Percentiles rank a stretch among this genome's conserved stretches.
These are phyloP conservation scores for Calidris pygmaea DNA, from an alignment of 2,113 vertebrate species.

Conservation along the genomic window DNA sequence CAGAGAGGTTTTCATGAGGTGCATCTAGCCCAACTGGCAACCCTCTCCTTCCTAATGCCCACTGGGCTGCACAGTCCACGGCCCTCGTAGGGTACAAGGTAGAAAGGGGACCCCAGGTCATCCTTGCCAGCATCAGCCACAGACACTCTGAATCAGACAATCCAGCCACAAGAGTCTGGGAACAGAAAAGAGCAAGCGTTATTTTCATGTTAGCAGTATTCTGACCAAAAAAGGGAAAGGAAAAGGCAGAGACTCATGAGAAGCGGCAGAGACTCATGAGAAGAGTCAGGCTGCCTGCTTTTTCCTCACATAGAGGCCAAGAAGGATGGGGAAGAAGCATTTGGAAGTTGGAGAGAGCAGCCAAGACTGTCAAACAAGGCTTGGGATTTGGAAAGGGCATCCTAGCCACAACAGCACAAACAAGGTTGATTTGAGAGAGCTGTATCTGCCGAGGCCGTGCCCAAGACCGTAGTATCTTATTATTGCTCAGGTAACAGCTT, in stretches of 20 bases:
- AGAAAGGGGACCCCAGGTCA: background rate
- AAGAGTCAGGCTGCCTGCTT: background rate
- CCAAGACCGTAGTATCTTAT: background rate
- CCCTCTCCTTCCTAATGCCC: background rate
- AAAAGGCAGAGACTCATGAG: background rate
- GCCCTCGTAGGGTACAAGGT: too few species aligned
- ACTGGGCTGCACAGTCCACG: fast-evolving
- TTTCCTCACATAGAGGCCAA: background rate
- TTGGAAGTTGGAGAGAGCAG: background rate
- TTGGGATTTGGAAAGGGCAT: background rate
- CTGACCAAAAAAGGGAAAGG: background rate
- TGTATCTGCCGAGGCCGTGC: background rate
- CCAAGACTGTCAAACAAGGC: background rate
- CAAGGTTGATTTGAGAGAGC: background rate
- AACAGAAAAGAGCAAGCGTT: background rate
- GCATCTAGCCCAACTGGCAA: background rate
- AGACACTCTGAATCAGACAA: background rate
- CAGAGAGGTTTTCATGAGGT: background rate
- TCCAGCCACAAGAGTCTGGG: background rate
- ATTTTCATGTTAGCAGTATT: background rate
- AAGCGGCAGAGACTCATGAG: background rate
- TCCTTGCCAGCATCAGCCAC: background rate
- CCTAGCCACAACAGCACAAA: background rate
- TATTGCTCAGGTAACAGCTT: background rate
- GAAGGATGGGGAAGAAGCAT: background rate